Evolutionary conservation across 2,113 vertebrate genomes (phyloP), one percentile per base, ranked within the genome.

Genomic region (Periophthalmodon schlosseri): DNA sequence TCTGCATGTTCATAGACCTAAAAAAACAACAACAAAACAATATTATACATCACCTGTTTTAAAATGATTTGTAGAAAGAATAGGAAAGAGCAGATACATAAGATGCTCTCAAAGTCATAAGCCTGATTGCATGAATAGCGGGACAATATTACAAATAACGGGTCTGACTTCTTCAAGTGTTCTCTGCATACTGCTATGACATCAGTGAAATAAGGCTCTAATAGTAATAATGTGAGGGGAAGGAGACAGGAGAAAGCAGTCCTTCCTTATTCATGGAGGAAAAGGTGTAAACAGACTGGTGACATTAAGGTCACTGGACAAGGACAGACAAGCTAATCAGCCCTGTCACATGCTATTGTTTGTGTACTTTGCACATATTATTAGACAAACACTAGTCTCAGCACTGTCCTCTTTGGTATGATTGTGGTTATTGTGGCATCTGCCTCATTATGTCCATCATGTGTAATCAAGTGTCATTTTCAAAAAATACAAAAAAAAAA

Each of bases 1-100:
- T 99, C 98, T 72, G 96, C 96, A 80, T 99, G 97, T 78, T 99
- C 97, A 46, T 97, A 99, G 36, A 99, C 98, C 98, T 99, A 73
- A 72, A 60, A 20, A 61, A 54, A 15, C 15, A 4, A 24, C 21
- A 67, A 3, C 47, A 36, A 14, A 44, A 14, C 28, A 11, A 47
- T 56, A 46, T 18, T 28, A 21, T 1, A n/a, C 18, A 7, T 54
- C 50, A 52, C 18, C 52, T 54, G 18, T 54, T n/a, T 16, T 54
- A 20, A 5, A 54, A 54, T n/a, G 52, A n/a, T 54, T 7, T n/a
- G 20, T n/a, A n/a, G 52, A n/a, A 44, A 44, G 39, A 44, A 44
- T 7, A 2, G 39, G 39, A 5, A 7, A 54, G 52, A 2, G 50
- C 50, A 7, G 5, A 9, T 44, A 44, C 39, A 44, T 44, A 11